A percentile compares a stretch with the other conserved stretches of the same genome.
Conservation (phyloP, 2,888 invertebrate genomes). For the Papilio elwesi region DNA sequence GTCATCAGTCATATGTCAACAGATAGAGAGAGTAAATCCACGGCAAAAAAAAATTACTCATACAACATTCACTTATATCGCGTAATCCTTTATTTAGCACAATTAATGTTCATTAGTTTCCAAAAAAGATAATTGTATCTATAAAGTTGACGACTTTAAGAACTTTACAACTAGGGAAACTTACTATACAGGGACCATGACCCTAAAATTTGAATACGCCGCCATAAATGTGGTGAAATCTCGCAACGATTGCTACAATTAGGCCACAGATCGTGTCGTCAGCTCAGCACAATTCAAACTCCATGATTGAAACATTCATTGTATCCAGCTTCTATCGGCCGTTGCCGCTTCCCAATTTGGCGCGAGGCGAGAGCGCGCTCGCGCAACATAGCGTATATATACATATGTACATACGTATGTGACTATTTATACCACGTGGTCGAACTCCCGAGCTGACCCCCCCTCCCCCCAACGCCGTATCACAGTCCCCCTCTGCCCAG, state of each 20-base stretch:
- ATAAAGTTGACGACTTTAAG: not conserved
- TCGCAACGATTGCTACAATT: not conserved
- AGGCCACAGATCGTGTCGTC: not conserved
- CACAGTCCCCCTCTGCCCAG: slow-evolving; percentile 42
- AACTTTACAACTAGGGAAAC: not conserved
- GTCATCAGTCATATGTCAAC: no score
- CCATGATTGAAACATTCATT: slow-evolving; percentile 37
- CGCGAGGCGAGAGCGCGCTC: slow-evolving; percentile 63
- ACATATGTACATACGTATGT: slow-evolving; percentile 63
- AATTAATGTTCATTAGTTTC: no score
- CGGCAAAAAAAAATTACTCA: no score
- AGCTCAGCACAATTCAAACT: slow-evolving; percentile 21
- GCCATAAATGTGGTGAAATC: slow-evolving; percentile 18
- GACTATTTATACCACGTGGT: slow-evolving; percentile 80
- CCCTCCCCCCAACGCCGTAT: slow-evolving; percentile 41
- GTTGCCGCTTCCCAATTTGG: slow-evolving; percentile 76
- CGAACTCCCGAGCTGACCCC: slow-evolving; percentile 47
- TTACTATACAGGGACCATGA: not conserved
- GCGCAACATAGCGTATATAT: slow-evolving; percentile 43
- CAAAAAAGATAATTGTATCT: not conserved
- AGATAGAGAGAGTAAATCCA: no score
- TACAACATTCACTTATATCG: no score
- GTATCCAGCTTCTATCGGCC: slow-evolving; percentile 45
- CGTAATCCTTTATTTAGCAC: no score
- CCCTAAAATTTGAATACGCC: not conserved